Conservation (phyloP, 2,888 invertebrate species). For the Matsumyia berberina region DNA sequence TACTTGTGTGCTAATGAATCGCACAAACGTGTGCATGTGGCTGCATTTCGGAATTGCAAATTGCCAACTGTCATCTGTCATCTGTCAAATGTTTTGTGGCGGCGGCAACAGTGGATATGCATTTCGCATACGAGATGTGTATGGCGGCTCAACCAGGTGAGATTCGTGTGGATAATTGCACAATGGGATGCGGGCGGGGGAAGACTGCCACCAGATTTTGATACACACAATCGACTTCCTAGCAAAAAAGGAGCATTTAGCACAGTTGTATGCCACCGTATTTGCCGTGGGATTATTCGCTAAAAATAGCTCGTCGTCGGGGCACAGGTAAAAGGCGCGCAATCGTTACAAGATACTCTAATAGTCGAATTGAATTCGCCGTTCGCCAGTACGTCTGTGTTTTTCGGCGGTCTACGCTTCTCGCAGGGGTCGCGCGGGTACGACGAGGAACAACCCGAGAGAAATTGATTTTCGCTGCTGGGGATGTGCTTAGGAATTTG, state of each 20-base stretch:
- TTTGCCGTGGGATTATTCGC: constrained; percentile 26
- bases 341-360: constrained; percentile 5
- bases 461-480: constrained; percentile 63
- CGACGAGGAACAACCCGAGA: not conserved
- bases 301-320: constrained; percentile 37
- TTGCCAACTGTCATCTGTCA: constrained; percentile 72
- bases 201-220: not conserved
- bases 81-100: constrained; percentile 39
- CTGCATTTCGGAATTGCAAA: constrained; percentile 75
- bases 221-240: constrained; percentile 57
- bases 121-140: constrained; percentile 52
- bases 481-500: constrained; percentile 56
- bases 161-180: constrained; percentile 57
- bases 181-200: constrained; percentile 3
- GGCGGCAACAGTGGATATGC: constrained; percentile 41
- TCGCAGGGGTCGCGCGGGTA: not conserved
- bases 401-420: not conserved
- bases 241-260: constrained; percentile 28
- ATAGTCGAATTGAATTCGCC: constrained; percentile 36
- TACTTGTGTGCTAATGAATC: constrained; percentile 69
- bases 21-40: constrained; percentile 52
- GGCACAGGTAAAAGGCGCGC: not conserved
- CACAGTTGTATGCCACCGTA: constrained; percentile 39
- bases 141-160: constrained; percentile 47
- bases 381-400: constrained; percentile 57